Base-by-base conservation (phyloP, 2,113 vertebrate species). In the Sialia sialis region DNA sequence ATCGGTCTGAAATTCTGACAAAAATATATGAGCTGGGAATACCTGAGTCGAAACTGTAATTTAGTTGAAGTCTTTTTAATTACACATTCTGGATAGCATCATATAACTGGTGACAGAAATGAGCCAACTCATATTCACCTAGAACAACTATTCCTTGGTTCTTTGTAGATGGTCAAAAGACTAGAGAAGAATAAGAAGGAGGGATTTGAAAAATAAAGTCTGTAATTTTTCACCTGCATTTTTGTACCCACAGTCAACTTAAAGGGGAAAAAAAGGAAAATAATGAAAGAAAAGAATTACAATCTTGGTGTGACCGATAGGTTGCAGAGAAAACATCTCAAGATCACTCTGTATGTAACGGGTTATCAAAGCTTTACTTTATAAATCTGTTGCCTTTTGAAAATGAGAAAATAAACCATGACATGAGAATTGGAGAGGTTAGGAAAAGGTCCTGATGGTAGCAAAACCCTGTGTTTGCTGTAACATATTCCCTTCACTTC, bases 1-100 rank as follows among this genome's bases (percentile, higher is more conserved):
- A 93, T 92, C 51, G 13, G 66, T 63, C 92, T 94, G 95, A 89
- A 97, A 76, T 76, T 36, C 58, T 94, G 92, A 95, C 95, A 94
- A 95, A 95, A 97, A 96, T 96, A 96, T 96, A 96, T 91, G 89
- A 96, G 94, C 95, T 96, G 95, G 93, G 94, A 96, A 93, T 94
- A 92, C 77, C 79, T 89, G 80, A 95, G 84, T 96, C 8, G 46
- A 96, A 95, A 95, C 69, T 92, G 66, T 91, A 96, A 97, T 97
- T 96, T 96, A 92, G 69, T 79, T 72, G 77, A 81, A 83, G 86
- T 92, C 81, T 88, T 93, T 96, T 91, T 95, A 96, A 94, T 91
- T 93, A 92, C 94, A 84, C 70, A 76, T 94, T 96, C 94, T 97
- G 95, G 95, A 93, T 89, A 97, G 74, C 67, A 95, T 96, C 94